Evolutionary conservation across 2,888 invertebrate species (phyloP).

Genomic region (Heliconius ismenius): DNA sequence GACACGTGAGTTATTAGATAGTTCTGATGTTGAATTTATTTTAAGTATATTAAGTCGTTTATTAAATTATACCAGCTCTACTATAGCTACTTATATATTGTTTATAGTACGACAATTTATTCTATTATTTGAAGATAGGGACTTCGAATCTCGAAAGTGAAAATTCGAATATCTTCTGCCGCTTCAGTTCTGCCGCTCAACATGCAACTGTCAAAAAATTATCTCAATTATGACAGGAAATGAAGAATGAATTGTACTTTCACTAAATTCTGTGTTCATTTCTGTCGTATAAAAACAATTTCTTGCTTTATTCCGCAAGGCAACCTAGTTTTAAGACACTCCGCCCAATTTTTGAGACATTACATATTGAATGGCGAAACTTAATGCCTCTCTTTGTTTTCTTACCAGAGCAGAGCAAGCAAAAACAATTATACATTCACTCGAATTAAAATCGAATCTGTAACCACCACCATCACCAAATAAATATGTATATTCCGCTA

Average conservation of each 20-base stretch:
- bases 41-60: constrained; percentile 26
- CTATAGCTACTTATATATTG: neutral
- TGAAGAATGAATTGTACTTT: neutral
- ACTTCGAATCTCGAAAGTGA: too few relatives aligned
- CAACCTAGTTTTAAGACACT: neutral
- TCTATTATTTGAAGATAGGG: too few relatives aligned
- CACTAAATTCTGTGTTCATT: too few relatives aligned
- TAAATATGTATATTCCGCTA: neutral
- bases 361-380: neutral
- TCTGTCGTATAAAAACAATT: neutral
- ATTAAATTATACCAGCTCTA: constrained; percentile 19
- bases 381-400: neutral
- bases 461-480: too few relatives aligned
- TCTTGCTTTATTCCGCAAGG: too few relatives aligned
- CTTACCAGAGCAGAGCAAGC: neutral
- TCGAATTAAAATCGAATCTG: neutral
- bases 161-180: too few relatives aligned
- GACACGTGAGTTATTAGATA: constrained; percentile 41
- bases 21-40: constrained; percentile 28
- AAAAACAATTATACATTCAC: neutral
- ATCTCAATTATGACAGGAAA: neutral
- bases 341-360: neutral
- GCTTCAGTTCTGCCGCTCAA: too few relatives aligned
- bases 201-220: too few relatives aligned
- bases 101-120: neutral